A percentile compares a stretch with the other conserved stretches of the same genome.
These are phyloP conservation scores for Psilanteris sp. DNA, from an alignment of 1,140 invertebrate genomes.

Conservation along the genomic window DNA sequence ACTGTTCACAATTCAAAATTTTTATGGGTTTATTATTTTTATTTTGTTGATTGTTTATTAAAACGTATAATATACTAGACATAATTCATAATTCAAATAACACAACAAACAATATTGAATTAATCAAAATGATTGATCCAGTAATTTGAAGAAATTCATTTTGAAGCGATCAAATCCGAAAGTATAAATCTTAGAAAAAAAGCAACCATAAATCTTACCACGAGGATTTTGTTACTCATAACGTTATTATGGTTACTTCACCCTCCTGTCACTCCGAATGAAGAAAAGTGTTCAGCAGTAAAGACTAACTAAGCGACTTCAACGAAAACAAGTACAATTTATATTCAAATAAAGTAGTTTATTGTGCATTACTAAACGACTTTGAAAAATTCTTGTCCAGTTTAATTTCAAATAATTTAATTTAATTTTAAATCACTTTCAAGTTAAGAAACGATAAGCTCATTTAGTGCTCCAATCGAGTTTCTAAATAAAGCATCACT, in stretches of 20 bases:
- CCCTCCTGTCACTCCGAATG: constrained; percentile 30
- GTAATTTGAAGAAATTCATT: constrained; percentile 31
- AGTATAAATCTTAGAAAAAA: constrained; percentile 28
- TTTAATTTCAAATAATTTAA: constrained; percentile 15
- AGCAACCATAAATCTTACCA: constrained; percentile 27
- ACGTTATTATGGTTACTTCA: constrained; percentile 27
- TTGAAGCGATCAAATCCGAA: constrained; percentile 20
- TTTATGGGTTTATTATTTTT: too few relatives aligned
- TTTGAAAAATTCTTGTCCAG: constrained; percentile 13
- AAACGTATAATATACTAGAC: too few relatives aligned
- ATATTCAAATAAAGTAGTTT: constrained; percentile 13
- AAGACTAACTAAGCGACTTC: constrained; percentile 19
- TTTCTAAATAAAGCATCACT: too few relatives aligned
- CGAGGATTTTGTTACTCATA: constrained; percentile 33
- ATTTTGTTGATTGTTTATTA: too few relatives aligned
- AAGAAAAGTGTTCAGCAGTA: constrained; percentile 36
- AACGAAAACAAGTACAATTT: constrained; percentile 37
- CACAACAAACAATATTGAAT: constrained; percentile 4
- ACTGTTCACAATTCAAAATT: too few relatives aligned
- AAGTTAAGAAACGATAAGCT: not conserved
- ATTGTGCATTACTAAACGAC: not conserved
- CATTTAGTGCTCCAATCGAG: too few relatives aligned
- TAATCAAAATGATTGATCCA: constrained; percentile 11
- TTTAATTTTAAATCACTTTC: constrained; percentile 2
- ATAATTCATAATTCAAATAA: constrained; percentile 5